Evolutionary conservation across 2,797 vertebrate species (phyloP).

Genomic region (Valencia hispanica): DNA sequence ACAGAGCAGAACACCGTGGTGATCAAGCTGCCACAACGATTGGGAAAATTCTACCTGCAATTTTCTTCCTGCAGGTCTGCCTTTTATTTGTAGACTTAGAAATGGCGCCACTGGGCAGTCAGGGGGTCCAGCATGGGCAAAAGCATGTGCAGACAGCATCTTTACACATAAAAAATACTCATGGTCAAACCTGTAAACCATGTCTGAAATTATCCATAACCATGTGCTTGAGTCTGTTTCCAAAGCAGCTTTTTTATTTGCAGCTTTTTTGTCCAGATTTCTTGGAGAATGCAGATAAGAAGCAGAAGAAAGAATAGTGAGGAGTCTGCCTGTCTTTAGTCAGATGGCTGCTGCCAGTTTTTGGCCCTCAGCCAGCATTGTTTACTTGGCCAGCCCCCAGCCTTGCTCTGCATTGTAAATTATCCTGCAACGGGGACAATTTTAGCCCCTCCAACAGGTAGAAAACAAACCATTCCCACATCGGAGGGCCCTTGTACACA

Average conservation of each 20-base stretch:
- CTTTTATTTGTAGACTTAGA: slow-evolving; percentile 80
- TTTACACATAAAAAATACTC: neutral
- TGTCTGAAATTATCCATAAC: slow-evolving; percentile 4
- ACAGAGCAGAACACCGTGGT: slow-evolving; percentile 30
- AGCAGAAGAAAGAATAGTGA: neutral
- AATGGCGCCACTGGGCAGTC: slow-evolving; percentile 66
- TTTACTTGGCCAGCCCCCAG: slow-evolving; percentile 66
- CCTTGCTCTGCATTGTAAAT: slow-evolving; percentile 52
- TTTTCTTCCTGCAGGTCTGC: slow-evolving; percentile 75
- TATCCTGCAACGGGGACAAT: slow-evolving; percentile 55
- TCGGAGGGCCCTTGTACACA: slow-evolving; percentile 26
- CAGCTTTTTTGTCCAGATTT: slow-evolving; percentile 1
- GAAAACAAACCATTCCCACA: slow-evolving; percentile 44
- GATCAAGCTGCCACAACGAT: slow-evolving; percentile 51
- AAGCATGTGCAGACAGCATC: neutral
- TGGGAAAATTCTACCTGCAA: slow-evolving; percentile 58
- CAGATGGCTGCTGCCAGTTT: slow-evolving; percentile 47
- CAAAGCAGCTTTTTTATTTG: slow-evolving; percentile 15
- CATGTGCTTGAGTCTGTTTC: neutral
- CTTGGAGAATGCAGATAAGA: slow-evolving; percentile 15
- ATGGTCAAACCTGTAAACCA: neutral
- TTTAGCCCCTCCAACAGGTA: slow-evolving; percentile 67
- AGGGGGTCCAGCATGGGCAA: slow-evolving; percentile 8
- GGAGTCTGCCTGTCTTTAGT: slow-evolving; percentile 58
- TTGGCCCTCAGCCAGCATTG: slow-evolving; percentile 71